Conservation (phyloP, 2,113 vertebrate species). For the Vanacampus margaritifer region DNA sequence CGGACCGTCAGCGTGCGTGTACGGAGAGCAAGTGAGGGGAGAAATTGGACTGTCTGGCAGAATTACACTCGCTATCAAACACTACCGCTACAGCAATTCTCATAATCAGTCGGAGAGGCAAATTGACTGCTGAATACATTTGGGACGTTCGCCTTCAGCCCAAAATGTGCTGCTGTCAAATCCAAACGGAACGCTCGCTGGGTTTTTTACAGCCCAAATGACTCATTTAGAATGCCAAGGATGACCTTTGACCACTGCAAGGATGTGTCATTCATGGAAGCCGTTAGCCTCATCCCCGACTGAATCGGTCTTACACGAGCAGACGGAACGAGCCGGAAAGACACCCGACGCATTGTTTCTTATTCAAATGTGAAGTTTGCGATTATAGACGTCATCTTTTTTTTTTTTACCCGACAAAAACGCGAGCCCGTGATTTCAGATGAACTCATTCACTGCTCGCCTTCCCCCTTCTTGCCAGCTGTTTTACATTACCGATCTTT, state of each 20-base stretch:
- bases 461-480: too few species aligned
- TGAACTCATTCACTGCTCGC: too few species aligned
- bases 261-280: slow-evolving; percentile 42
- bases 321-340: not conserved
- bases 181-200: slow-evolving; percentile 39
- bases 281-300: slow-evolving; percentile 41
- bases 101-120: slow-evolving; percentile 55
- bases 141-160: slow-evolving; percentile 39
- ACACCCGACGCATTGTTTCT: slow-evolving; percentile 24
- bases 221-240: slow-evolving; percentile 43
- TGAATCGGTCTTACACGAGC: slow-evolving; percentile 9
- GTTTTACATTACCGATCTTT: too few species aligned
- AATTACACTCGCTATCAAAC: slow-evolving; percentile 64
- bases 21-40: slow-evolving; percentile 25
- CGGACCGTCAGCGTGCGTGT: slow-evolving; percentile 26
- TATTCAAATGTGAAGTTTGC: slow-evolving; percentile 41
- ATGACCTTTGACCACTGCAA: slow-evolving; percentile 47
- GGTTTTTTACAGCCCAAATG: slow-evolving; percentile 36
- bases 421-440: too few species aligned
- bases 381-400: not conserved
- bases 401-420: not conserved
- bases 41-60: slow-evolving; percentile 59
- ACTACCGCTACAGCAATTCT: slow-evolving; percentile 40
- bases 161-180: slow-evolving; percentile 50
- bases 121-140: slow-evolving; percentile 65